phyloP scores from a whole-genome alignment of 2,888 invertebrate species.

The Drosophila phalerata region DNA sequence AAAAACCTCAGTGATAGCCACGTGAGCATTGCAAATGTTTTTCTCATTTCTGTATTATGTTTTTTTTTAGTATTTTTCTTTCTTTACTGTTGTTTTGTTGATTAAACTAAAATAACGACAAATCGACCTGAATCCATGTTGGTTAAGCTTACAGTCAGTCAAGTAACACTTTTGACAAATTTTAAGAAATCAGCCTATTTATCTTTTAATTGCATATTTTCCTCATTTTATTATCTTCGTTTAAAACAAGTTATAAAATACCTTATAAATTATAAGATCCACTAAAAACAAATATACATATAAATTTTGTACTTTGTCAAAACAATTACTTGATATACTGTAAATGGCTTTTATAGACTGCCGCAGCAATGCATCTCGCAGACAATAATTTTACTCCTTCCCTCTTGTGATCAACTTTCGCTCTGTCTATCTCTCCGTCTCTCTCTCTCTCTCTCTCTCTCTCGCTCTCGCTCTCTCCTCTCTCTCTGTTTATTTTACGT shows the following conservation, averaged over 20 bases:
- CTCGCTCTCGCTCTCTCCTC: background rate
- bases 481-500: conserved; percentile 5
- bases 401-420: conserved; percentile 1
- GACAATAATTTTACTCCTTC: conserved; percentile 50
- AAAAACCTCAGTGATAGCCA: conserved; percentile 43
- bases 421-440: background rate
- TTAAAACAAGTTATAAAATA: too few relatives aligned
- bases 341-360: conserved; percentile 64
- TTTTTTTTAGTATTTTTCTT: background rate
- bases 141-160: conserved; percentile 3
- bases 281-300: background rate
- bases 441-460: too few relatives aligned
- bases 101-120: conserved; percentile 33
- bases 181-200: background rate
- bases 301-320: background rate
- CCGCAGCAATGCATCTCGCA: conserved; percentile 72
- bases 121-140: conserved; percentile 34
- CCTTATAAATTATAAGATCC: too few relatives aligned
- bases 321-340: background rate
- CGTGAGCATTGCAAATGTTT: conserved; percentile 59
- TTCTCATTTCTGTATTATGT: background rate
- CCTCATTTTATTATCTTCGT: too few relatives aligned
- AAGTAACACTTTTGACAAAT: background rate
- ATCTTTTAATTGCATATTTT: background rate
- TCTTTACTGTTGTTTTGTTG: conserved; percentile 22